Conservation (phyloP, 2,888 invertebrate species). For the Hypercompe scribonia region DNA sequence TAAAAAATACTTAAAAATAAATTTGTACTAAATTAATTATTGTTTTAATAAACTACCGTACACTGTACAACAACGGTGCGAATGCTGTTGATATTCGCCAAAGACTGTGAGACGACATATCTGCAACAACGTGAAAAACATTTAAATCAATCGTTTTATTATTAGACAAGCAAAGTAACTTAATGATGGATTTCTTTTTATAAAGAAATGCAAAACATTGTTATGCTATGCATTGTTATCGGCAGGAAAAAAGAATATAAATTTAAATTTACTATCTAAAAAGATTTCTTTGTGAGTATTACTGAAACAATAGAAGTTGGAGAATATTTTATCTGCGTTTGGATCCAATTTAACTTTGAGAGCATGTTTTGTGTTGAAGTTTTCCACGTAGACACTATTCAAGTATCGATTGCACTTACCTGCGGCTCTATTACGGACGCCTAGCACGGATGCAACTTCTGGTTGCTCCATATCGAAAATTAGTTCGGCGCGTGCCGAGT, state of each 20-base stretch:
- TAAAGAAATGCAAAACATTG: background rate
- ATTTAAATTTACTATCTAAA: background rate
- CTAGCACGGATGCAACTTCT: conserved; percentile 91
- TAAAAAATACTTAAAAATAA: conserved; percentile 41
- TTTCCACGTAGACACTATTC: conserved; percentile 36
- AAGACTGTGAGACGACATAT: conserved; percentile 57
- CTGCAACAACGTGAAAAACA: conserved; percentile 69
- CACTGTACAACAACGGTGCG: conserved; percentile 67
- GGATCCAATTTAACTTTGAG: background rate
- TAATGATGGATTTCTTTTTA: background rate
- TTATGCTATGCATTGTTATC: background rate
- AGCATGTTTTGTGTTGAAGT: conserved; percentile 26
- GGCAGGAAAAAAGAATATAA: background rate
- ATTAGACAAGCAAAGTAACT: background rate
- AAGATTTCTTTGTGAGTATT: background rate
- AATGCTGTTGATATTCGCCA: conserved; percentile 68
- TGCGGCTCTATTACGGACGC: conserved; percentile 88
- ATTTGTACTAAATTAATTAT: conserved; percentile 60
- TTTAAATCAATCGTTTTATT: conserved; percentile 22
- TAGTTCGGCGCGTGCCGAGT: conserved; percentile 88
- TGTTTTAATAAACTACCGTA: conserved; percentile 73
- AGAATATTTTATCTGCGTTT: background rate
- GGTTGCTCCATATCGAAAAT: conserved; percentile 91
- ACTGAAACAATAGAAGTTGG: background rate
- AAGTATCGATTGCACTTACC: conserved; percentile 75